Evolutionary conservation across 2,113 vertebrate genomes (phyloP).

Genomic region (Gobio gobio): DNA sequence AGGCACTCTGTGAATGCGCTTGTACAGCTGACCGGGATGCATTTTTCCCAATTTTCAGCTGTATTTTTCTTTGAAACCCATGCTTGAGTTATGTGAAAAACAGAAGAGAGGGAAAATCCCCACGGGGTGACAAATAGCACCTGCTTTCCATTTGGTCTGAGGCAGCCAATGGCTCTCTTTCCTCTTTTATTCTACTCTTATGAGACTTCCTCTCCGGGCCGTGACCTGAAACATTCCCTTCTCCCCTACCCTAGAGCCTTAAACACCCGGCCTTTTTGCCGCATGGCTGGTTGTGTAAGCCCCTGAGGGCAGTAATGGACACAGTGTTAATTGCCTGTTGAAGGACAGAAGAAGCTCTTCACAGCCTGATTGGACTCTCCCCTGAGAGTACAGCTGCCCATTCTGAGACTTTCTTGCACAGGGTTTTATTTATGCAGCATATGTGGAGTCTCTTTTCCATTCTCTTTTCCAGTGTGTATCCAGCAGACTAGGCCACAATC

Average conservation of each 20-base stretch:
- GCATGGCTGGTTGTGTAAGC: constrained; percentile 60
- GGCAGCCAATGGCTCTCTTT: constrained; percentile 70
- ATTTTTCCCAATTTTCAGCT: constrained; percentile 57
- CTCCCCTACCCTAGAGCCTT: constrained; percentile 59
- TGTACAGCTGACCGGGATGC: constrained; percentile 49
- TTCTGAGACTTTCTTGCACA: constrained; percentile 46
- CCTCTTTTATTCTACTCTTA: constrained; percentile 55
- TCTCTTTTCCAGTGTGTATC: not conserved
- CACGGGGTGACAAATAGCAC: constrained; percentile 81
- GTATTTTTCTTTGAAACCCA: constrained; percentile 62
- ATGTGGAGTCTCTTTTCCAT: constrained; percentile 37
- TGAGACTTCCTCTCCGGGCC: constrained; percentile 76
- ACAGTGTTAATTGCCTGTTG: constrained; percentile 85
- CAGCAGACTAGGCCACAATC: constrained; percentile 55
- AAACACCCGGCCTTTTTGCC: constrained; percentile 62
- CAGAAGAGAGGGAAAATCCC: constrained; percentile 71
- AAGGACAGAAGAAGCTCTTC: constrained; percentile 85
- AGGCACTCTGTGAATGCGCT: not conserved
- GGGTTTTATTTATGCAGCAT: constrained; percentile 17
- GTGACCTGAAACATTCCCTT: constrained; percentile 82
- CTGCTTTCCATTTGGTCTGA: constrained; percentile 82
- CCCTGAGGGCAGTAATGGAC: constrained; percentile 83
- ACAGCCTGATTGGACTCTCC: constrained; percentile 82
- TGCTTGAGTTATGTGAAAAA: constrained; percentile 64
- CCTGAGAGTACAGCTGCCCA: constrained; percentile 79